Percentiles rank a stretch among this genome's conserved stretches.
These are phyloP conservation scores for Periplaneta americana DNA, from an alignment of 1,140 invertebrate genomes.

Conservation along the genomic window DNA sequence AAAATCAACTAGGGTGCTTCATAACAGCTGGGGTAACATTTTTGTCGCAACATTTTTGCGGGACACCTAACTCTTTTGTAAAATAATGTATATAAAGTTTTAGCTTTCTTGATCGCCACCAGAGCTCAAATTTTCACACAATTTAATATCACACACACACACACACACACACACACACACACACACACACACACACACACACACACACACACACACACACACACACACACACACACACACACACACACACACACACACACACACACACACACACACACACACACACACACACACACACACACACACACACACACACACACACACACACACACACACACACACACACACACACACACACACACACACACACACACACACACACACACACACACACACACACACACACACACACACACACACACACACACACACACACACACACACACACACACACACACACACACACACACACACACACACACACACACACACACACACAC, in stretches of 20 bases:
- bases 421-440: conserved; percentile 19
- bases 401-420: conserved; percentile 21
- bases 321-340: conserved; percentile 21
- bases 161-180: conserved; percentile 32
- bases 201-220: conserved; percentile 22
- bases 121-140: no score
- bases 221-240: conserved; percentile 22
- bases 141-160: no score
- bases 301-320: conserved; percentile 22
- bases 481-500: conserved; percentile 19
- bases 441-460: conserved; percentile 19
- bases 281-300: conserved; percentile 22
- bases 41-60: no score
- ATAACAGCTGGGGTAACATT: no score
- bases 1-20: no score
- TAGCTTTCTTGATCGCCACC: no score
- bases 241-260: conserved; percentile 22
- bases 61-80: no score
- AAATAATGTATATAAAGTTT: no score
- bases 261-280: conserved; percentile 22
- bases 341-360: conserved; percentile 21
- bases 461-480: conserved; percentile 19
- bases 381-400: conserved; percentile 21
- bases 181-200: conserved; percentile 22
- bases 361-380: conserved; percentile 21